These are phyloP conservation scores for Urechis unicinctus DNA, from an alignment of 2,888 invertebrate species.

Conservation along the genomic window DNA sequence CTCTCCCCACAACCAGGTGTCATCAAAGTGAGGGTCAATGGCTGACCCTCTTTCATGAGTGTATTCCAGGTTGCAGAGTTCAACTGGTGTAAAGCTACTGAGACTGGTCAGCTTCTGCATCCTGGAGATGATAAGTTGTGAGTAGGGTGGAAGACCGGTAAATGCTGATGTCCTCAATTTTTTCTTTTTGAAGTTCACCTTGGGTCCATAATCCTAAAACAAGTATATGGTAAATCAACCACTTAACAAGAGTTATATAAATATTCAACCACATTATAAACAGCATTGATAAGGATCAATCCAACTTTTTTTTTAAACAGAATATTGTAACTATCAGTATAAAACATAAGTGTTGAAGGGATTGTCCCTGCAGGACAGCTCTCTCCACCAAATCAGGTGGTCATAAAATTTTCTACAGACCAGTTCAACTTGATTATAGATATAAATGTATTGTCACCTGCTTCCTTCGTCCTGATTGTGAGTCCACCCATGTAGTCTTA, in stretches of 20 bases:
- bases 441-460: constrained; percentile 57
- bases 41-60: constrained; percentile 73
- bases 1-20: constrained; percentile 99
- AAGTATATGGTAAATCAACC: not conserved
- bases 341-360: no score
- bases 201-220: constrained; percentile 85
- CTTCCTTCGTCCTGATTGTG: constrained; percentile 92
- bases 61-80: constrained; percentile 95
- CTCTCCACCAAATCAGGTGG: no score
- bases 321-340: no score
- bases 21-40: constrained; percentile 97
- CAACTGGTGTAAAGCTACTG: constrained; percentile 72
- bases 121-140: constrained; percentile 71
- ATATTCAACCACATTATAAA: not conserved
- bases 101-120: constrained; percentile 61
- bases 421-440: no score
- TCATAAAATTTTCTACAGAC: no score
- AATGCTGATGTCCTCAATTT: constrained; percentile 73
- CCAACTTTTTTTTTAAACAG: no score
- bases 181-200: constrained; percentile 93
- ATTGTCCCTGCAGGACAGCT: no score
- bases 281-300: no score
- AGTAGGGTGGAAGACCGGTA: constrained; percentile 75
- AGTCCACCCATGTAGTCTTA: constrained; percentile 75
- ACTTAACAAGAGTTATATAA: not conserved